phyloP scores from a whole-genome alignment of 2,797 vertebrate genomes.

The Acrocephalus scirpaceus region DNA sequence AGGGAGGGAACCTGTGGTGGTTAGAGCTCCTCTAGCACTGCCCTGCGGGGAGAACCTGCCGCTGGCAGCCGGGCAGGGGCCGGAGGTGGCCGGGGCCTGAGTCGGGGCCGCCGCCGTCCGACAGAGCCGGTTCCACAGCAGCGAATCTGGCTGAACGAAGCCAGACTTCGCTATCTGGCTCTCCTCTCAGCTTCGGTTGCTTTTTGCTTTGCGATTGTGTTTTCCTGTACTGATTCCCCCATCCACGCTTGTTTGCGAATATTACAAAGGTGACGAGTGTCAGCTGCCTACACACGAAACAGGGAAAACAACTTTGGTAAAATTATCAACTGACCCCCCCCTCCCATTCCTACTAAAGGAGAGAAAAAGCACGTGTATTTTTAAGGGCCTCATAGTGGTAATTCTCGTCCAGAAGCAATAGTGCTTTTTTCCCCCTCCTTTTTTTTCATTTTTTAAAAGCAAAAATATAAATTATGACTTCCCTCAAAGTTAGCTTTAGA shows the following conservation, averaged over 20 bases:
- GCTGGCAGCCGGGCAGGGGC: not conserved
- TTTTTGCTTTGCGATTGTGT: not conserved
- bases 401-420: not conserved
- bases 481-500: not conserved
- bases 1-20: not conserved
- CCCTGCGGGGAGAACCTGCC: not conserved
- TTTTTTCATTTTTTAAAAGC: not conserved
- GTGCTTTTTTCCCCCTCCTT: accelerated
- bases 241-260: not conserved
- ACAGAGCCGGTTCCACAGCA: not conserved
- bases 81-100: not conserved
- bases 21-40: not conserved
- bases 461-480: not conserved
- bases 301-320: not conserved
- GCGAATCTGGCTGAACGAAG: not conserved
- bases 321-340: not conserved
- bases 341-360: not conserved
- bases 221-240: not conserved
- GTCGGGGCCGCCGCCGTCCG: not conserved
- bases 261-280: not conserved
- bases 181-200: not conserved
- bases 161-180: not conserved
- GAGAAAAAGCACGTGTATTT: accelerated
- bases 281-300: not conserved
- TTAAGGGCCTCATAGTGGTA: not conserved